Evolutionary conservation across 2,888 invertebrate genomes (phyloP).

Genomic region (Plutella xylostella): DNA sequence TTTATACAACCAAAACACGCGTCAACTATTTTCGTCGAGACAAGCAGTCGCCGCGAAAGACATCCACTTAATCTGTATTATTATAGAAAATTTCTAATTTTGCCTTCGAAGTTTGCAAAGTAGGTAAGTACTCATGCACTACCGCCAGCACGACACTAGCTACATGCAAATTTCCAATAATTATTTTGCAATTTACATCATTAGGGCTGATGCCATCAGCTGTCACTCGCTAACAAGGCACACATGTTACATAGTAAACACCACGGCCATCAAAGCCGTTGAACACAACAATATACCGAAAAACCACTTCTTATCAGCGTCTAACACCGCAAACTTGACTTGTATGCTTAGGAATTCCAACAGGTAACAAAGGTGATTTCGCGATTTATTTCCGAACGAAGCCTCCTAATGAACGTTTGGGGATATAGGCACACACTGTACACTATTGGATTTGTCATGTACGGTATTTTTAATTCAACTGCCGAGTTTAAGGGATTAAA

Average conservation of each 20-base stretch:
- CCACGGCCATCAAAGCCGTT: no score
- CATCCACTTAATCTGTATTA: background rate
- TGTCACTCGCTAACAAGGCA: constrained; percentile 26
- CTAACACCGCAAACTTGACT: constrained; percentile 8
- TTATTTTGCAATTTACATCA: constrained; percentile 59
- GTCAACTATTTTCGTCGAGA: constrained; percentile 33
- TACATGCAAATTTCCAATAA: constrained; percentile 38
- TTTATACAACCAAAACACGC: constrained; percentile 32
- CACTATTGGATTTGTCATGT: constrained; percentile 42
- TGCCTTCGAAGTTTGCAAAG: no score
- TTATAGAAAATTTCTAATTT: no score
- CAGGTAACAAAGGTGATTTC: background rate
- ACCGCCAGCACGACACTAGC: no score
- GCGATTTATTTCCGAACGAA: constrained; percentile 7
- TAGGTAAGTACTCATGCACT: no score
- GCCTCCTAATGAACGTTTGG: constrained; percentile 29
- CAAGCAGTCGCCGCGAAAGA: background rate
- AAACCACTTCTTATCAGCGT: constrained; percentile 15
- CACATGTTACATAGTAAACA: no score
- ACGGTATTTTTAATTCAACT: constrained; percentile 50
- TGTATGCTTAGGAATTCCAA: constrained; percentile 6
- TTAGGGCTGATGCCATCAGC: no score
- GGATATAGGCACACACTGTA: constrained; percentile 30
- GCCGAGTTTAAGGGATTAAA: constrained; percentile 40
- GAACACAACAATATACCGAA: no score